These are phyloP conservation scores for Spermophilus dauricus DNA, from an alignment of 2,113 vertebrate species.

Conservation along the genomic window DNA sequence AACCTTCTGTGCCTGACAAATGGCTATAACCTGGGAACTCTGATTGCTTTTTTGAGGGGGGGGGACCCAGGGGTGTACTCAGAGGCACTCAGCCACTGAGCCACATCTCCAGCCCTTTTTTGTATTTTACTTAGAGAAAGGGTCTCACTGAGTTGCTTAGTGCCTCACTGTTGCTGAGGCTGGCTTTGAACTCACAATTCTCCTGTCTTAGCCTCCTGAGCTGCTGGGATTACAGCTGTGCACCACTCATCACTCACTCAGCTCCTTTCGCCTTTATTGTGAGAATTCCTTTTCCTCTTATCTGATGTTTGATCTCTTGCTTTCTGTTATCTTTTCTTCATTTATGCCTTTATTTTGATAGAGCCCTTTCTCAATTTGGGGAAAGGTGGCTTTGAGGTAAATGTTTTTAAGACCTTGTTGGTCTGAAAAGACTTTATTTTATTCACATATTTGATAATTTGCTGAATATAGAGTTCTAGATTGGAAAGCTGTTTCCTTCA, in stretches of 20 bases:
- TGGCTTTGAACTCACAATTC: too few species aligned
- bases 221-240: too few species aligned
- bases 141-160: too few species aligned
- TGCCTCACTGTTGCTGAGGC: too few species aligned
- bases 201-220: too few species aligned
- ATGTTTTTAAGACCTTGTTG: background rate
- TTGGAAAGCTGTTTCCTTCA: background rate
- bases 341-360: background rate
- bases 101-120: too few species aligned
- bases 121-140: too few species aligned
- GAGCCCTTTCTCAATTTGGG: background rate
- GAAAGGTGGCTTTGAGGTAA: background rate
- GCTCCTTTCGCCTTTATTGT: background rate
- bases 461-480: background rate
- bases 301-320: background rate
- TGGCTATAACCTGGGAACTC: background rate
- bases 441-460: background rate
- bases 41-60: too few species aligned
- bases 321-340: constrained; percentile 3
- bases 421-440: background rate
- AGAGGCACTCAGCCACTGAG: too few species aligned
- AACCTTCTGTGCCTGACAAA: background rate
- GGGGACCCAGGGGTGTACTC: too few species aligned
- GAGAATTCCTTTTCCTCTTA: constrained; percentile 14
- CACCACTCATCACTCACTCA: too few species aligned